A percentile compares a stretch with the other conserved stretches of the same genome.
Evolutionary conservation across 2,888 invertebrate species (phyloP).

Genomic region (Cryptophagus acutangulus): DNA sequence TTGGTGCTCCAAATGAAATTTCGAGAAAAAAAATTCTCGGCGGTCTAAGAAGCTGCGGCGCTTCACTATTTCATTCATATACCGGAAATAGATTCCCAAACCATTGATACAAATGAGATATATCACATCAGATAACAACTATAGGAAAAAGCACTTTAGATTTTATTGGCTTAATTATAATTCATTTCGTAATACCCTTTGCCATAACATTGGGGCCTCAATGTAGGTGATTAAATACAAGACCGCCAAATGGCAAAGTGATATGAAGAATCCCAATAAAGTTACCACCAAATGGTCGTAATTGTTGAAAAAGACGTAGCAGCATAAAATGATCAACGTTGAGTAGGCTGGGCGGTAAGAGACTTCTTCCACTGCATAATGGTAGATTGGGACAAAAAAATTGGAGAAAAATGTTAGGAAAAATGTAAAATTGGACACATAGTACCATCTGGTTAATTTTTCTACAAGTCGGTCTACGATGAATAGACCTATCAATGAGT

Average conservation of each 20-base stretch:
- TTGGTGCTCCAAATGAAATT: slow-evolving; percentile 73
- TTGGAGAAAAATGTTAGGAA: slow-evolving; percentile 53
- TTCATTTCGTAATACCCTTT: slow-evolving; percentile 39
- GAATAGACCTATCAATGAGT: slow-evolving; percentile 49
- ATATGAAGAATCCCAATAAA: slow-evolving; percentile 64
- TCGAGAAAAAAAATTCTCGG: slow-evolving; percentile 80
- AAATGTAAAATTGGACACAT: slow-evolving; percentile 45
- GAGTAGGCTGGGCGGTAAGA: slow-evolving; percentile 64
- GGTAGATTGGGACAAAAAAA: slow-evolving; percentile 61
- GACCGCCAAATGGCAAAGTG: slow-evolving; percentile 59
- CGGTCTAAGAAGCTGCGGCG: slow-evolving; percentile 83
- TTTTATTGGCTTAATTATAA: too few relatives aligned
- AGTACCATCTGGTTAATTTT: slow-evolving; percentile 19
- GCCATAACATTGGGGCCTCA: slow-evolving; percentile 36
- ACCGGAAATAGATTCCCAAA: slow-evolving; percentile 81
- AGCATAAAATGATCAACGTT: slow-evolving; percentile 68
- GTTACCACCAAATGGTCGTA: slow-evolving; percentile 67
- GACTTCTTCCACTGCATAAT: slow-evolving; percentile 43
- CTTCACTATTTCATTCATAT: slow-evolving; percentile 83
- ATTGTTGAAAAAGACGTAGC: slow-evolving; percentile 80
- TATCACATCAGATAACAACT: slow-evolving; percentile 60
- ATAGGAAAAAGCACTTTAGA: too few relatives aligned
- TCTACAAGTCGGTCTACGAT: slow-evolving; percentile 46
- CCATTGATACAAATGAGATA: slow-evolving; percentile 71
- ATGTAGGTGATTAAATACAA: slow-evolving; percentile 55